Base-by-base conservation (phyloP, 30 jellyfish, hydroid and myxozoan genomes). In the Aurelia sp. region DNA sequence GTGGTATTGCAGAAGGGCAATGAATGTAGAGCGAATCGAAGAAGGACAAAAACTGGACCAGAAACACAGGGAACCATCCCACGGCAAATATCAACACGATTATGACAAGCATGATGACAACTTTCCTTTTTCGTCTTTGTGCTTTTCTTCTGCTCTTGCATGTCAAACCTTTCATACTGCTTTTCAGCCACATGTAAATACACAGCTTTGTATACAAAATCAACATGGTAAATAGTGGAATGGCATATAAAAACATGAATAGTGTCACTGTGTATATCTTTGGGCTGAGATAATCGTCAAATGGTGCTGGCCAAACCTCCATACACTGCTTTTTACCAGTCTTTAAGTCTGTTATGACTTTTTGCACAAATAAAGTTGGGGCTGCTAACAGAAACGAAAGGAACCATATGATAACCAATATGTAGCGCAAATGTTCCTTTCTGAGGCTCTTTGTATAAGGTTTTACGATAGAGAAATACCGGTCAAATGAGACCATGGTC, bases 21-120 rank as follows among this genome's bases (percentile, higher is more conserved):
- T 53, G 62, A 51, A 44, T 17, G 75, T 33, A 82, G 73, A 35
- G 77, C 22, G 98, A 85, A 75, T 87, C 59, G 77, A 92, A 92
- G 64, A 21, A 92, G 20, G 71, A 17, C 16, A 92, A 66, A 50
- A 92, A 92, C 77, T 92, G 97, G 27, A 82, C 82, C 19, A 78
- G 69, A 72, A 78, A 82, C 11, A 85, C 90, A 3, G 98, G 98
- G 12, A 86, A 64, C 97, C 97, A 92, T 33, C 97, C 91, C n/a
- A 92, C 48, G 0, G 97, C 97, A 80, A 92, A 92, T 2, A 74
- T 71, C n/a, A 87, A 65, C 17, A 79, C 92, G 3, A 92, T 67
- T 0, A 84, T 35, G 55, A 92, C 55, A 18, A 92, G 92, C 98
- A 92, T 92, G 21, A 81, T 70, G 66, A 92, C 86, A 53, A 92